Conservation (phyloP, 2,888 invertebrate species). For the Pseudococcus longispinus region DNA sequence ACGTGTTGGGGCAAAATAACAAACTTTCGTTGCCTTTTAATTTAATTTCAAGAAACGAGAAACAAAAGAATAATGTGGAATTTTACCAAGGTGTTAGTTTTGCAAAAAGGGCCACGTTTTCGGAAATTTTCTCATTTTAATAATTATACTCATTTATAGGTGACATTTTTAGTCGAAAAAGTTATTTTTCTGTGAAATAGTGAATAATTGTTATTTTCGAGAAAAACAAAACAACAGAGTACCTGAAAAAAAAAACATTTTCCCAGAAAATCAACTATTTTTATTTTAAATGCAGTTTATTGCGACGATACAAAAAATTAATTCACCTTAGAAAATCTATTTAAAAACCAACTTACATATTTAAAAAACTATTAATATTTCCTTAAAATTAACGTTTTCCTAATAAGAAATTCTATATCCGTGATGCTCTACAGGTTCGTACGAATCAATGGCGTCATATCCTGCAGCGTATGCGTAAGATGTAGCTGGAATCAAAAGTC, state of each 20-base stretch:
- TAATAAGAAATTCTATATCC: slow-evolving; percentile 62
- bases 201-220: no score
- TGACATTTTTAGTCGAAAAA: no score
- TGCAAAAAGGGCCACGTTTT: not conserved
- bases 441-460: slow-evolving; percentile 60
- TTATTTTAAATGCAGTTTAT: no score
- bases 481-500: slow-evolving; percentile 59
- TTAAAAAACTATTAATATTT: not conserved
- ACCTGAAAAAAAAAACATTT: no score
- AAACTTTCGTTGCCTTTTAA: not conserved
- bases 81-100: not conserved
- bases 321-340: no score
- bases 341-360: not conserved
- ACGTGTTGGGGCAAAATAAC: not conserved
- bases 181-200: no score
- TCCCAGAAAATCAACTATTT: no score
- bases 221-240: no score
- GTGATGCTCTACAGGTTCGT: slow-evolving; percentile 63
- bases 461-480: slow-evolving; percentile 61
- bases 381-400: not conserved
- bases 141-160: no score
- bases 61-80: not conserved
- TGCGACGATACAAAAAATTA: no score
- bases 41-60: not conserved
- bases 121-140: no score